Base-by-base conservation (phyloP, 2,888 invertebrate species). In the Hybos culiciformis region DNA sequence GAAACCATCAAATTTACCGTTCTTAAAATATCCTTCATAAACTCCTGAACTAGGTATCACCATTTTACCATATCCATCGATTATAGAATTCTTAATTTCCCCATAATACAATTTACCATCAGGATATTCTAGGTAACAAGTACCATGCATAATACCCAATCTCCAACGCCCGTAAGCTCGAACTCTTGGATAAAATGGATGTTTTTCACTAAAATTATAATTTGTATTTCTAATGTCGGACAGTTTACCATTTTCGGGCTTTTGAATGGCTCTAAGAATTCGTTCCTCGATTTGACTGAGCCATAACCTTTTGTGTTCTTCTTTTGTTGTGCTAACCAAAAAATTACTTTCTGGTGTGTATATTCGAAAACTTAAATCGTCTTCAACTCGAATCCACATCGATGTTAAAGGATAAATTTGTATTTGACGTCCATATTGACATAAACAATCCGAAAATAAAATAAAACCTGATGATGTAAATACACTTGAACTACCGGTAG, bases 81-180 rank as follows among this genome's bases (percentile, higher is more conserved):
- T 63, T 18, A 59, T 55, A 2, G 62, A 61, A 52, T 82, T 70
- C 50, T 78, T 75, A 61, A 91, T 82, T 53, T 83, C 80, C 0
- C 92, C 92, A n/a, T 73, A 74, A 55, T 86, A 91, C 42, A 74
- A 69, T 54, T 78, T 78, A 1, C 86, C 85, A 65, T 88, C 86
- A 2, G 75, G 70, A 83, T 86, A 92, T 56, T 80, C 80, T 46
- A 91, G 62, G 60, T 80, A 81, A 5, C 91, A 90, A 58, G 72
- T 72, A 0, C 91, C 92, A 60, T 91, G 85, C 56, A 88, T 72
- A 58, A 85, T 81, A 0, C 85, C 88, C 57, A 79, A 80, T 4
- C 57, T 55, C 91, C 91, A 92, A 44, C 80, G 72, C 0, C 86
- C 92, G 41, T 70, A 74, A 53, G 88, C 91, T 49, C 75, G 80